A percentile compares a stretch with the other conserved stretches of the same genome.
These are phyloP conservation scores for Dendrolimus punctatus DNA, from an alignment of 1,140 invertebrate genomes.

Conservation along the genomic window DNA sequence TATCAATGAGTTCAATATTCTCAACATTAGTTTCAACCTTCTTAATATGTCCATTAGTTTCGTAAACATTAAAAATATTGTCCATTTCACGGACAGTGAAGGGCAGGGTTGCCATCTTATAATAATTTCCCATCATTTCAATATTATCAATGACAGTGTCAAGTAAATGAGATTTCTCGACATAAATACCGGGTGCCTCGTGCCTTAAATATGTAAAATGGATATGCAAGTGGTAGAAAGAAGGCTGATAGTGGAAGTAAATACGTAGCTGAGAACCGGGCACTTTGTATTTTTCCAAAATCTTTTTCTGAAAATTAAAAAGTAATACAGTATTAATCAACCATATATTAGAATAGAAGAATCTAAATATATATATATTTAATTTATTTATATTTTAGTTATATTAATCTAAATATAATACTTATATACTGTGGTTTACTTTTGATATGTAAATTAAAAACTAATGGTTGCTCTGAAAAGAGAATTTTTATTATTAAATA, in stretches of 20 bases:
- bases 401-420: background rate
- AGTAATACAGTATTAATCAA: constrained; percentile 3
- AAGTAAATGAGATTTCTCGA: constrained; percentile 90
- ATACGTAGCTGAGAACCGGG: constrained; percentile 81
- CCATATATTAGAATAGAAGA: constrained; percentile 1
- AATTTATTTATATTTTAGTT: too few species aligned
- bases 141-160: constrained; percentile 94
- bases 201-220: constrained; percentile 91
- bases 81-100: constrained; percentile 79
- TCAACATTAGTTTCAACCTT: constrained; percentile 36
- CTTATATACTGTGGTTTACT: too few species aligned
- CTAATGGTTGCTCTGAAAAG: too few species aligned
- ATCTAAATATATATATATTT: background rate
- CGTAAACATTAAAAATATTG: constrained; percentile 69
- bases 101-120: constrained; percentile 84
- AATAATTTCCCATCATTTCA: constrained; percentile 86
- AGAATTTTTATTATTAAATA: too few species aligned
- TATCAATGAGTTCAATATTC: constrained; percentile 48
- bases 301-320: constrained; percentile 75
- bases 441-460: too few species aligned
- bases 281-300: constrained; percentile 86
- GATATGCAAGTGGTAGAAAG: constrained; percentile 96
- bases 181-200: constrained; percentile 85
- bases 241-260: constrained; percentile 97
- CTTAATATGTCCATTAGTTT: constrained; percentile 55